Base-by-base conservation (phyloP, 2,797 vertebrate species). In the Sebastes steindachneri region DNA sequence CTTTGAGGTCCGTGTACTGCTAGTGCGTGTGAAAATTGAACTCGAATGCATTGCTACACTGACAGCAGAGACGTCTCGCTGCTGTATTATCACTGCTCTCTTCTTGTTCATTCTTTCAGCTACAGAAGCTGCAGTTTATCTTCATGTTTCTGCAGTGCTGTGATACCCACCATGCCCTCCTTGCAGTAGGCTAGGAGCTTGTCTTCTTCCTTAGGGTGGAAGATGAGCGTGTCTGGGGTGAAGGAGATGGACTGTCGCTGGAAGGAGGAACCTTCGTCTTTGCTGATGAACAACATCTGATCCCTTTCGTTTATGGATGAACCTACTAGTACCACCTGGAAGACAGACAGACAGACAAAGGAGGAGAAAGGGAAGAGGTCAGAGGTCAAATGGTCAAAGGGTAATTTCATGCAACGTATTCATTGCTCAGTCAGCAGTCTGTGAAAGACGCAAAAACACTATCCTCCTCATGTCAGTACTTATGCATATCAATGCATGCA, bases 161-260 rank as follows among this genome's bases (percentile, higher is more conserved):
- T 14, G 25, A 54, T 62, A 55, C 94, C 90, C 92, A 99, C 98
- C 97, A 96, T 95, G 84, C 96, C 92, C 55, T 99, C 97, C 80
- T 97, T 98, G 92, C 96, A 97, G 93, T 97, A 98, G 66, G 97
- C 98, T 75, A 99, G 95, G 21, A 99, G 89, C 90, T 98, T 99
- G 93, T 99, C 97, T 88, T 99, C 97, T 19, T 98, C 97, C 83
- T 97, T 97, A 0, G 98, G 98, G 91, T 99, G 98, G 92, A 99
- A 99, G 82, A 98, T 84, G 25, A 99, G 93, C 0, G 94, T 96
- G 70, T 98, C 97, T 26, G 97, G 97, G 4, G 94, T 96, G 94
- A 99, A 99, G 83, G 90, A 80, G 63, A 98, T 88, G 1, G 96
- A 90, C 70, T 98, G 97, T 19, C 96, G 96, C 92, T 98, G 98